phyloP scores from a whole-genome alignment of 2,888 invertebrate genomes.

The Apodemia mormo region DNA sequence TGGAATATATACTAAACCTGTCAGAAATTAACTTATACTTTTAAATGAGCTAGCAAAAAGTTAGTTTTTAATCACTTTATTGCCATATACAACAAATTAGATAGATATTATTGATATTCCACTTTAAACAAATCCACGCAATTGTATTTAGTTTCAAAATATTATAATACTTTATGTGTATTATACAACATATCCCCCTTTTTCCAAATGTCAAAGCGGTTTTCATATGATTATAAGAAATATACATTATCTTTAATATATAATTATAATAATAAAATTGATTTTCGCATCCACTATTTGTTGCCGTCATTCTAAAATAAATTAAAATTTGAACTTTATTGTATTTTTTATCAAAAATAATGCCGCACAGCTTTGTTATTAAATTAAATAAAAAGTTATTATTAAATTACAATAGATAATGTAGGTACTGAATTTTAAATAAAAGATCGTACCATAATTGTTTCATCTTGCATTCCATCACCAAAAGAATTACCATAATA shows the following conservation, averaged over 20 bases:
- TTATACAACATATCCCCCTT: neutral
- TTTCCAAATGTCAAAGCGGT: neutral
- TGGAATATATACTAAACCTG: neutral
- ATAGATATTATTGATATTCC: neutral
- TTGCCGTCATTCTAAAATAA: no score
- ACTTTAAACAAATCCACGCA: neutral
- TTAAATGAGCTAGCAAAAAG: no score
- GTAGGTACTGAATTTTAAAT: neutral
- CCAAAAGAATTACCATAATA: neutral
- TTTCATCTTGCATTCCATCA: conserved; percentile 6
- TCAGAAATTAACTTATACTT: neutral
- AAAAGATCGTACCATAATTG: neutral
- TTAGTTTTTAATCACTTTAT: no score
- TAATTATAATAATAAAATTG: no score
- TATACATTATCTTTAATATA: no score
- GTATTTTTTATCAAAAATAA: neutral
- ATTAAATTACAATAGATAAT: neutral
- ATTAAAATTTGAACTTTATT: no score
- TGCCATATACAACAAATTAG: neutral
- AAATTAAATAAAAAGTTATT: no score
- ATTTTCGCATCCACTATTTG: no score
- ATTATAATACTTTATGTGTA: neutral
- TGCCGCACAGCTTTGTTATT: neutral
- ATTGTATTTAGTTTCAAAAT: neutral
- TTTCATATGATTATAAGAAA: neutral